These are phyloP conservation scores for Sebastes wilsoni DNA, from an alignment of 2,797 vertebrate genomes.

Conservation along the genomic window DNA sequence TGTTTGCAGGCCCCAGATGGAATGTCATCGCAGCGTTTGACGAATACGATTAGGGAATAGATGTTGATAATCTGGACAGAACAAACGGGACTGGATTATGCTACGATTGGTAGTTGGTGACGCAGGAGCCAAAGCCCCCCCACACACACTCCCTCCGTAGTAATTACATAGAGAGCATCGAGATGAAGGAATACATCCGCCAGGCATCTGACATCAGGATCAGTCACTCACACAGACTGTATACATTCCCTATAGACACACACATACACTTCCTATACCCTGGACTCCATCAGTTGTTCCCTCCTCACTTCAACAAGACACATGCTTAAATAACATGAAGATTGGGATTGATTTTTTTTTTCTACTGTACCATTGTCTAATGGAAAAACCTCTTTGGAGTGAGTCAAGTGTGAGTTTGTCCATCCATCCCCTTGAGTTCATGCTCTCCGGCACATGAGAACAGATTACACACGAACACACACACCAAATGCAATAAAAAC, in stretches of 20 bases:
- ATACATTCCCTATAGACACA: not conserved
- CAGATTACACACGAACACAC: not conserved
- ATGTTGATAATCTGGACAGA: conserved; percentile 78
- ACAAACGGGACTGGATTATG: conserved; percentile 74
- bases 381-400: not conserved
- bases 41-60: conserved; percentile 72
- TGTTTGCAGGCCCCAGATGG: conserved; percentile 63
- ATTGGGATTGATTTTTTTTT: not conserved
- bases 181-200: conserved; percentile 59
- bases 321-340: not conserved
- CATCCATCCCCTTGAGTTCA: not conserved
- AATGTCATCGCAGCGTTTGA: conserved; percentile 57
- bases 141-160: not conserved
- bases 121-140: conserved; percentile 59
- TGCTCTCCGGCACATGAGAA: not conserved
- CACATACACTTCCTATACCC: not conserved
- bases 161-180: conserved; percentile 71
- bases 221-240: conserved; percentile 17
- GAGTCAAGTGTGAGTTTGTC: conserved; percentile 19
- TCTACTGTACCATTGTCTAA: not conserved
- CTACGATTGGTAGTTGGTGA: conserved; percentile 54
- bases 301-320: not conserved
- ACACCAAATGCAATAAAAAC: conserved; percentile 62
- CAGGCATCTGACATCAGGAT: conserved; percentile 27
- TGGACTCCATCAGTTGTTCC: conserved; percentile 1